Evolutionary conservation across 53 echinoderm and acorn worm species (phyloP).

Genomic region (Apostichopus leukothele): DNA sequence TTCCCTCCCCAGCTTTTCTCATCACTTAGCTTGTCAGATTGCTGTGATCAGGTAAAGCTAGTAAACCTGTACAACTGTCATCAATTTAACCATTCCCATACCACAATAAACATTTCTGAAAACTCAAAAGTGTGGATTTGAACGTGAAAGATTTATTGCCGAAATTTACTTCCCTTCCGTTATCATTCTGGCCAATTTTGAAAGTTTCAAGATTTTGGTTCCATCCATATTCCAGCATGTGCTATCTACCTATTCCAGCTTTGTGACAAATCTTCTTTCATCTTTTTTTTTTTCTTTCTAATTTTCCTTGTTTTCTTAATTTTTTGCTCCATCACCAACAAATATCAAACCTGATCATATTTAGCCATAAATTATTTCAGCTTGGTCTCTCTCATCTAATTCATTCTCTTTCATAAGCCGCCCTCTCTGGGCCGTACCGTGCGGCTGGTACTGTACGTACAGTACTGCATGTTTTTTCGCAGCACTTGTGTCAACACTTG

Average conservation of each 20-base stretch:
- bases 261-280: neutral
- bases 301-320: neutral
- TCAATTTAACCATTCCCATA: too few species aligned
- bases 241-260: neutral
- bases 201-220: too few species aligned
- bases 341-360: constrained; percentile 32
- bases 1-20: too few species aligned
- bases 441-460: neutral
- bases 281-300: neutral
- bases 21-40: too few species aligned
- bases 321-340: constrained; percentile 22
- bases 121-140: too few species aligned
- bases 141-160: neutral
- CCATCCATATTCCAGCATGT: too few species aligned
- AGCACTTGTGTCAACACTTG: constrained; percentile 37
- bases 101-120: too few species aligned
- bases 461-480: constrained; percentile 1
- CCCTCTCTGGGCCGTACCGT: neutral
- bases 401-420: constrained; percentile 27
- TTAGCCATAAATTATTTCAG: constrained; percentile 44
- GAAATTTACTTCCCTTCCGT: neutral
- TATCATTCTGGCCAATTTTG: neutral
- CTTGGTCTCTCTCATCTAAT: neutral
- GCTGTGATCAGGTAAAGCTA: too few species aligned
- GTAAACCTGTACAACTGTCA: too few species aligned